A percentile compares a stretch with the other conserved stretches of the same genome.
Evolutionary conservation across 2,113 vertebrate genomes (phyloP).

Genomic region (Nanorana parkeri): DNA sequence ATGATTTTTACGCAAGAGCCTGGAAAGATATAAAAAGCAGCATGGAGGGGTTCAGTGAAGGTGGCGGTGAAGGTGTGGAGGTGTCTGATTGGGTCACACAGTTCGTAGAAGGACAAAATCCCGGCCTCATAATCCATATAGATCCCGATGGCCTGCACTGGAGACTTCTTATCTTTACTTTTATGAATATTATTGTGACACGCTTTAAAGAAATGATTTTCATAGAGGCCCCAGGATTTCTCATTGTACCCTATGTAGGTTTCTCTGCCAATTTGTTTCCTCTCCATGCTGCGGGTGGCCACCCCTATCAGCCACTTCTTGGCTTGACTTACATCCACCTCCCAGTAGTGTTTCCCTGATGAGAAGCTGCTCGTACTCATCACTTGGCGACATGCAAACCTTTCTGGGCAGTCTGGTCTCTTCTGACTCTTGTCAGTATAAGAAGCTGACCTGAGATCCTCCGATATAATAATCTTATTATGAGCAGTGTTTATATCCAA

Average conservation of each 20-base stretch:
- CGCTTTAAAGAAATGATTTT: background rate
- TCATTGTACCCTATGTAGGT: conserved; percentile 8
- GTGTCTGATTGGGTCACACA: too few relatives aligned
- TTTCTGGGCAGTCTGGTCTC: background rate
- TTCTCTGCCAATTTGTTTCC: conserved; percentile 6
- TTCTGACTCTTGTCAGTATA: background rate
- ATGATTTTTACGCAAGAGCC: too few relatives aligned
- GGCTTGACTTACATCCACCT: conserved; percentile 40
- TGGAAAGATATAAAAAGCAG: too few relatives aligned
- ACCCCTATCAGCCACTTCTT: conserved; percentile 20
- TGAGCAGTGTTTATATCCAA: background rate
- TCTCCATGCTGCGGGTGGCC: background rate
- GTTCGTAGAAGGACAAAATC: conserved; percentile 6
- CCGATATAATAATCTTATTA: background rate
- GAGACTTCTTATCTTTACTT: background rate
- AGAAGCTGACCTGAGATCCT: background rate
- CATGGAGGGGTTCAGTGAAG: too few relatives aligned
- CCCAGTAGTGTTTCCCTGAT: conserved; percentile 38
- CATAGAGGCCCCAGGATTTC: background rate
- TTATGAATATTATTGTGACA: background rate
- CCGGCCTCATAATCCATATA: conserved; percentile 9
- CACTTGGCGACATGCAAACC: conserved; percentile 6
- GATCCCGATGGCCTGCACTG: background rate
- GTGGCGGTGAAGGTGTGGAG: too few relatives aligned
- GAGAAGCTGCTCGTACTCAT: background rate